These are phyloP conservation scores for Caenorhabditis inopinata DNA, from an alignment of 1,140 invertebrate genomes.

Conservation along the genomic window DNA sequence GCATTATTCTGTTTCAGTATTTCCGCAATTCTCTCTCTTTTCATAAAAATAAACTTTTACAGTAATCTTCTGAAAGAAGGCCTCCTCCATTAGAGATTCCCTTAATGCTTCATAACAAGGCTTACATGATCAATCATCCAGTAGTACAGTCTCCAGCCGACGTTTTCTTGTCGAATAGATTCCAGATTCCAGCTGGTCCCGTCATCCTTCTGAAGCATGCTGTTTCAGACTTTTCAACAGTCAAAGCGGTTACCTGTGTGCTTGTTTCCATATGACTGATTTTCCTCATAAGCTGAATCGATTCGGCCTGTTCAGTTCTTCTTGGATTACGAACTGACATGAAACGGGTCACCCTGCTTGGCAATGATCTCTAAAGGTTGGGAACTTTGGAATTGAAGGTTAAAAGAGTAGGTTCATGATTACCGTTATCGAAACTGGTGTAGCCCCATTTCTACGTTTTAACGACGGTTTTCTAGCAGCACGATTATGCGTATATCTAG, in stretches of 20 bases:
- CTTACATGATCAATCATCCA: constrained; percentile 50
- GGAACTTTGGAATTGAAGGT: neutral
- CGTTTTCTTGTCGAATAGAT: constrained; percentile 42
- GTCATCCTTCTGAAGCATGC: neutral
- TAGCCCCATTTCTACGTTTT: neutral
- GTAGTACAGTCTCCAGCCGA: constrained; percentile 51
- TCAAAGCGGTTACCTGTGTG: neutral
- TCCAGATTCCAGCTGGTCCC: constrained; percentile 15
- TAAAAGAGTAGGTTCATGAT: neutral
- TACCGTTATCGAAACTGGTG: neutral
- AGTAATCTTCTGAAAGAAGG: too few species aligned
- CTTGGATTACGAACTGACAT: neutral
- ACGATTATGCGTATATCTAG: neutral
- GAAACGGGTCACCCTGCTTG: neutral
- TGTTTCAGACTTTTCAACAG: too few species aligned
- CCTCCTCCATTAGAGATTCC: too few species aligned
- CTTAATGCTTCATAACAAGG: too few species aligned
- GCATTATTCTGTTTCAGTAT: too few species aligned
- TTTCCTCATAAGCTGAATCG: constrained; percentile 12
- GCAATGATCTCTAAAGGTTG: neutral
- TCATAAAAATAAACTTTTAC: too few species aligned
- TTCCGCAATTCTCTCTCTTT: too few species aligned
- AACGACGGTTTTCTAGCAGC: neutral
- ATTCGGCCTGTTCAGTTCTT: neutral
- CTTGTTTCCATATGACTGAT: constrained; percentile 8